Percentiles rank a stretch among this genome's conserved stretches.
phyloP scores from a whole-genome alignment of 1,140 invertebrate species.

The Sesamia nonagrioides region DNA sequence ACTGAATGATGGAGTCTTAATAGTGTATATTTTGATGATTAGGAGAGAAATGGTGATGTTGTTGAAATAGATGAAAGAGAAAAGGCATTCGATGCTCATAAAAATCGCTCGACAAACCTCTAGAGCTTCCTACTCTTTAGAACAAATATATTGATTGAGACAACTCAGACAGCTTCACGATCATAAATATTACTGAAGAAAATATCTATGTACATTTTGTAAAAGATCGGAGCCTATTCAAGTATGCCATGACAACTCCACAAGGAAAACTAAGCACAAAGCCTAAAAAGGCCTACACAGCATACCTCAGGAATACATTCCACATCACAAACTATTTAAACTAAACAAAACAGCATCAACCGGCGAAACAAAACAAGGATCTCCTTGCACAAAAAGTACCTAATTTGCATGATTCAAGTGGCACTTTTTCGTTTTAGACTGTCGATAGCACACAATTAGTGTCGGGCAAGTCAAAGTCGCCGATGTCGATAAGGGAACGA shows the following conservation, averaged over 20 bases:
- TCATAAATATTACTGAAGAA: background rate
- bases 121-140: too few species aligned
- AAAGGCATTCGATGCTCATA: too few species aligned
- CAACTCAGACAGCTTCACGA: too few species aligned
- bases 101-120: too few species aligned
- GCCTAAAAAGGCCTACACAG: background rate
- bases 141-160: too few species aligned
- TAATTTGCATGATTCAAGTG: conserved; percentile 62
- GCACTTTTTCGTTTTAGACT: conserved; percentile 54
- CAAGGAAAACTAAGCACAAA: background rate
- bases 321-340: conserved; percentile 35
- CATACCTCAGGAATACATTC: conserved; percentile 3
- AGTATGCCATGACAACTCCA: background rate
- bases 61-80: too few species aligned
- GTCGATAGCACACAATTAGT: conserved; percentile 77
- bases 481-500: conserved; percentile 71
- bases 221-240: background rate
- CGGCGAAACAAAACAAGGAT: conserved; percentile 11
- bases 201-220: background rate
- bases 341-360: conserved; percentile 30
- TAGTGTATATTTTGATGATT: too few species aligned
- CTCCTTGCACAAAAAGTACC: conserved; percentile 46
- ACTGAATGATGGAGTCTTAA: too few species aligned
- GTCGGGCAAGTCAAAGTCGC: conserved; percentile 68
- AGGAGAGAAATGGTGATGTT: too few species aligned